Percentiles rank a stretch among this genome's conserved stretches.
Evolutionary conservation across 2,113 vertebrate species (phyloP).

Genomic region (Loxodonta africana): DNA sequence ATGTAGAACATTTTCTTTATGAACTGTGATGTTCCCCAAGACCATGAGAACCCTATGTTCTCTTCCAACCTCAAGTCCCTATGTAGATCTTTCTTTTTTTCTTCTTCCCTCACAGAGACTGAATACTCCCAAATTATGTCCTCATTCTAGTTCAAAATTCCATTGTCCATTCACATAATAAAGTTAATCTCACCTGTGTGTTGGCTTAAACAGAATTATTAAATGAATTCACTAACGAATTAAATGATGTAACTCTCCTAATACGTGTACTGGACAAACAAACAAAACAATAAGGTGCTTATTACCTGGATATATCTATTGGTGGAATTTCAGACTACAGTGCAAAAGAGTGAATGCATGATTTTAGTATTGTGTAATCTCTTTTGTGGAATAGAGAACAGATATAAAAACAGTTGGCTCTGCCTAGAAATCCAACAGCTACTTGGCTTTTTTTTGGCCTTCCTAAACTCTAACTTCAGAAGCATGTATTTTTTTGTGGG

Average conservation of each 20-base stretch:
- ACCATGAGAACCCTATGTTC: not conserved
- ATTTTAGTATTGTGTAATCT: not conserved
- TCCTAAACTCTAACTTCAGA: conserved; percentile 4
- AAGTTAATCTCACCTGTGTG: conserved; percentile 36
- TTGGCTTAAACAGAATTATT: conserved; percentile 48
- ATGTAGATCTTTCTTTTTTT: not conserved
- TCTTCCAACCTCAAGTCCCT: not conserved
- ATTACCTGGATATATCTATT: not conserved
- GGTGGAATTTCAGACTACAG: not conserved
- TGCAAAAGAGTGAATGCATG: not conserved
- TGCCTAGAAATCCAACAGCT: not conserved
- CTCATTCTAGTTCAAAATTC: not conserved
- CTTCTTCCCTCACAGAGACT: not conserved
- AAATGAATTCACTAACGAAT: conserved; percentile 17
- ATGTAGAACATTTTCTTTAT: too few relatives aligned
- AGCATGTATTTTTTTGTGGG: conserved; percentile 12
- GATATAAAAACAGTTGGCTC: not conserved
- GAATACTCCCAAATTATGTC: conserved; percentile 29
- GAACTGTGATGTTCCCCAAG: too few relatives aligned
- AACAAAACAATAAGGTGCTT: not conserved
- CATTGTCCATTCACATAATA: not conserved
- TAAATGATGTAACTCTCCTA: conserved; percentile 1
- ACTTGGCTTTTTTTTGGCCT: conserved; percentile 6
- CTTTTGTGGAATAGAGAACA: not conserved
- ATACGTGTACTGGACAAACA: not conserved